Evolutionary conservation across 2,797 vertebrate species (phyloP), one percentile per base, ranked within the genome.

Genomic region (Sebastes kiyomatsui): DNA sequence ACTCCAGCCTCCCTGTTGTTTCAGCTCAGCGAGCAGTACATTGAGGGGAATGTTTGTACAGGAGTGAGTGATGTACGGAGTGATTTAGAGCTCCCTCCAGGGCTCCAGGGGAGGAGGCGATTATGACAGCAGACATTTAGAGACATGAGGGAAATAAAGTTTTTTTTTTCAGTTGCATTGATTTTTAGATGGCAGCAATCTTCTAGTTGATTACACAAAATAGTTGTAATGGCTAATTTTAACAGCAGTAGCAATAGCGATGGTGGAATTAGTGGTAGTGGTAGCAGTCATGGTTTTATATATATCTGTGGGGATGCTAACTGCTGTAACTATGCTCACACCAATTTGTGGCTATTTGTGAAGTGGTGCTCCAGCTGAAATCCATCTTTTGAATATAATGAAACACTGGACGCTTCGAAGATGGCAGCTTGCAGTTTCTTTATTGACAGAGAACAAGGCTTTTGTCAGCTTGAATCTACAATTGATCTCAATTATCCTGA

Each of bases 41-140:
- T 87, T 67, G 69, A 82, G 74, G 74, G 73, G 85, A 77, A 84
- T 90, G 90, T 93, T 87, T 90, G 87, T 81, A 89, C 88, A 92
- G 84, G 68, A 87, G 79, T 89, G 90, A 91, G 81, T 86, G 91
- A 91, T 93, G 90, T 92, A 83, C 75, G 4, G 73, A 77, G 86
- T 89, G 86, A 88, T 92, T 88, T 86, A 77, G 81, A 85, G 69
- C 62, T 79, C 77, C 83, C 87, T 82, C 64, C 33, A 11, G 88
- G 77, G 62, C 30, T 75, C 46, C 32, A 64, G 55, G 65, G 55
- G 67, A 70, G 60, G 75, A 70, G n/a, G n/a, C 12, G 22, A 79
- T 88, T 85, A 87, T 89, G 81, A 91, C 79, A 78, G 67, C 69
- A 79, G 82, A 88, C 78, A 67, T 89, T 86, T 79, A 72, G 80